Conservation (phyloP, 1,140 invertebrate genomes). For the Himalopsyche phryganea region DNA sequence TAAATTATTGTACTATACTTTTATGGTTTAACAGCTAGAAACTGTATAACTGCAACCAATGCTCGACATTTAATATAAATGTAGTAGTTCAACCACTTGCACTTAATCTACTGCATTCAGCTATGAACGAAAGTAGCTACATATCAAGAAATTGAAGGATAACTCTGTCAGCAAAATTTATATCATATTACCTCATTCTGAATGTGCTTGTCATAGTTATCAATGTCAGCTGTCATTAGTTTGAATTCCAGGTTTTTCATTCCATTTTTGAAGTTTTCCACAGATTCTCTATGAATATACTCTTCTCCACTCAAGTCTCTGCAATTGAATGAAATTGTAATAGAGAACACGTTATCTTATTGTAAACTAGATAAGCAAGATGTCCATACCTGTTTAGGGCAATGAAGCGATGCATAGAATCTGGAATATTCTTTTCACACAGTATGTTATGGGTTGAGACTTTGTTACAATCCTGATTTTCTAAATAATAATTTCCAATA, state of each 20-base stretch:
- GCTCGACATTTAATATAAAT: too few species aligned
- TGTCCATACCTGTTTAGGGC: background rate
- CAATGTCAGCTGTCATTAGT: background rate
- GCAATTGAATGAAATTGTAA: background rate
- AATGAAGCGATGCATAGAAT: background rate
- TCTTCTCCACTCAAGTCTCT: constrained; percentile 21
- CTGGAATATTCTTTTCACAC: background rate
- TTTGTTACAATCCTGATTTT: background rate
- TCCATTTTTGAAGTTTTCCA: constrained; percentile 3
- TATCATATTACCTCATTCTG: too few species aligned
- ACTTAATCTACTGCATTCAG: too few species aligned
- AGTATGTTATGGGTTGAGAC: background rate
- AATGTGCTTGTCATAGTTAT: too few species aligned
- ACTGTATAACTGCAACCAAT: too few species aligned
- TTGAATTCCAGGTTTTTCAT: too few species aligned
- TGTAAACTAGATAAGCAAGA: background rate
- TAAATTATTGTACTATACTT: too few species aligned
- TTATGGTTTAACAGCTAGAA: too few species aligned
- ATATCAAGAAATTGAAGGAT: too few species aligned
- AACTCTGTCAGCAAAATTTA: too few species aligned
- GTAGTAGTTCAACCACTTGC: too few species aligned
- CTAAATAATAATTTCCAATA: background rate
- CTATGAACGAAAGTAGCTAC: too few species aligned
- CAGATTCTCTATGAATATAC: constrained; percentile 10
- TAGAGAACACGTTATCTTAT: background rate